Evolutionary conservation across 2,113 vertebrate genomes (phyloP), one percentile per base, ranked within the genome.

Genomic region (Lasiurus cinereus): DNA sequence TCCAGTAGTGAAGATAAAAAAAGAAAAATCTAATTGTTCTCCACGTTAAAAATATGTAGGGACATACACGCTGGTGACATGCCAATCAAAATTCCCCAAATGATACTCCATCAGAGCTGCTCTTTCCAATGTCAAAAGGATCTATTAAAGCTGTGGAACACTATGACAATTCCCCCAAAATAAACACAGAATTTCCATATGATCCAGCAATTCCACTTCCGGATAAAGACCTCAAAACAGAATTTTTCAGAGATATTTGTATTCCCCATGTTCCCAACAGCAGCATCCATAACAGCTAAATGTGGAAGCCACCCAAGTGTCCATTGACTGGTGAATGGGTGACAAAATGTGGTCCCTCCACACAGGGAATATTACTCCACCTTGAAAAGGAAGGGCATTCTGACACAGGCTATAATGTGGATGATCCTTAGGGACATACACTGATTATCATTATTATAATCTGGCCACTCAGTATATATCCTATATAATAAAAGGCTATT

Each of bases 41-140:
- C 66, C 56, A 21, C 1, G 1, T n/a, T 46, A n/a, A 70, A 39
- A 66, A 11, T 3, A 1, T 0, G 14, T 39, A 62, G 29, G 56
- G 3, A 43, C 0, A 11, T 54, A 7, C 43, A 19, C 1, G 2
- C n/a, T 22, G 1, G 7, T 0, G 21, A 5, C 39, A 2, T 0
- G 21, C 64, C 21, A 39, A 33, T 14, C 66, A 11, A 27, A 50
- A 74, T 6, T 46, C 59, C 82, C 80, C 43, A 8, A 36, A 6
- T 13, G 36, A 27, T 15, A n/a, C 36, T 5, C 33, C 29, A 3
- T 36, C 85, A 36, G 50, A 46, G 19, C 10, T 54, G 31, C 66
- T 13, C 67, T 5, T 62, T 15, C 59, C 59, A 29, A 29, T 9
- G 67, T 62, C 9, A 72, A 67, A 21, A 62, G 69, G 6, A 0